Evolutionary conservation across 2,113 vertebrate species (phyloP), one percentile per base, ranked within the genome.

Genomic region (Corythornis cristatus): DNA sequence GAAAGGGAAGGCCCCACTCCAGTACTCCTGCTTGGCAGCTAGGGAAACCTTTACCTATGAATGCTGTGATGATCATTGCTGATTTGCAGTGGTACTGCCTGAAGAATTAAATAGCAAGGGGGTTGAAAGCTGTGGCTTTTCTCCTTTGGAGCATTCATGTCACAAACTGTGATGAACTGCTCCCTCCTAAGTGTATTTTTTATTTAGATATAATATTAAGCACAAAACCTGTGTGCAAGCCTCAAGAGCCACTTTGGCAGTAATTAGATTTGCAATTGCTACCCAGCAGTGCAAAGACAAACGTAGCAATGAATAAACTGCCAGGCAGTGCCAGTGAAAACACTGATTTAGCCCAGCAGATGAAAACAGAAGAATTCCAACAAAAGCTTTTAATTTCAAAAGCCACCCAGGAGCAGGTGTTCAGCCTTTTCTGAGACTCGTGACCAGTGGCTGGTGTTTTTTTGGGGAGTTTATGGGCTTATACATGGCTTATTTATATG

Each of bases 201-300:
- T 48, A 77, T 93, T 94, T 67, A 79, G 88, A 82, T 83, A 91
- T 93, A 85, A 53, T 79, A 68, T 79, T 87, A 85, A 88, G 37
- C 66, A 85, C 83, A 91, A 83, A 50, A 89, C 83, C 62, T 76
- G 43, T 76, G 88, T 58, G 15, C 13, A 73, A 83, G 45, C 71
- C 85, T 71, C 7, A 2, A 79, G 85, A 89, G 88, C 29, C 62
- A 42, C 67, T 76, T 85, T 53, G 76, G 43, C 50, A 65, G 54
- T 83, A 83, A 95, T 89, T 79, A 83, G 57, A 76, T 96, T 93
- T 85, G 75, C 71, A 79, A 57, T 79, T 88, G 54, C 78, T 89
- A 71, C 66, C 79, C 62, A 83, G 75, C 78, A 56, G 85, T 1
- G 3, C 8, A 10, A 68, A 91, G 53, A 76, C 35, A 60, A 87